Evolutionary conservation across 2,113 vertebrate species (phyloP).

Genomic region (Chiloscyllium plagiosum): DNA sequence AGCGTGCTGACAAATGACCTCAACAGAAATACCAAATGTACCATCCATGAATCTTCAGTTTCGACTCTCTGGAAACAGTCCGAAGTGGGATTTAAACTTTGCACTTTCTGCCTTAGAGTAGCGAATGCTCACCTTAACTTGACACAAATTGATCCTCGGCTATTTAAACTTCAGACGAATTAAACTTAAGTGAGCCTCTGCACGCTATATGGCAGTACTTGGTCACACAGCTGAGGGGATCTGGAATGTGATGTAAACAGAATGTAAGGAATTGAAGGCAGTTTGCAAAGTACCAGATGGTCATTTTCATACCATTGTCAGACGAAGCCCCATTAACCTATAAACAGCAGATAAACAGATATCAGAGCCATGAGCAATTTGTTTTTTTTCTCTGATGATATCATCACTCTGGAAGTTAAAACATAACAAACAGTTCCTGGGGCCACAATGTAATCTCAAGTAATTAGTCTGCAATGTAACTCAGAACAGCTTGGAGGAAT

Average conservation of each 20-base stretch:
- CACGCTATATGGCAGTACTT: not conserved
- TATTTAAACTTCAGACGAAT: not conserved
- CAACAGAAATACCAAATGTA: no score
- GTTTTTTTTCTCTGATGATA: not conserved
- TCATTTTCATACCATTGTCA: not conserved
- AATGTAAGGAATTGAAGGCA: not conserved
- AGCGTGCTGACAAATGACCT: no score
- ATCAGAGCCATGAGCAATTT: conserved; percentile 16
- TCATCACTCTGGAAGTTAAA: not conserved
- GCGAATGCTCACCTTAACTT: not conserved
- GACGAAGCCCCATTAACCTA: not conserved
- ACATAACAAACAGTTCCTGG: conserved; percentile 19
- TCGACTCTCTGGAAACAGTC: not conserved
- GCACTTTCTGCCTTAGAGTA: not conserved
- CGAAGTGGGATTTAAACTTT: not conserved
- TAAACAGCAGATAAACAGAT: conserved; percentile 6
- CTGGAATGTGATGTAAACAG: not conserved
- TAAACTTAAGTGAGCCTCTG: not conserved
- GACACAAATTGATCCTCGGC: not conserved
- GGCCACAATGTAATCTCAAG: no score
- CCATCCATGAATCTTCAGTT: not conserved
- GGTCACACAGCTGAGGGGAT: no score
- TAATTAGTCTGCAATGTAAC: not conserved
- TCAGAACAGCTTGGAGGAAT: not conserved
- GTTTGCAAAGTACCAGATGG: not conserved